A percentile compares a stretch with the other conserved stretches of the same genome.
phyloP scores from a whole-genome alignment of 2,888 invertebrate species.

The Polia nebulosa region DNA sequence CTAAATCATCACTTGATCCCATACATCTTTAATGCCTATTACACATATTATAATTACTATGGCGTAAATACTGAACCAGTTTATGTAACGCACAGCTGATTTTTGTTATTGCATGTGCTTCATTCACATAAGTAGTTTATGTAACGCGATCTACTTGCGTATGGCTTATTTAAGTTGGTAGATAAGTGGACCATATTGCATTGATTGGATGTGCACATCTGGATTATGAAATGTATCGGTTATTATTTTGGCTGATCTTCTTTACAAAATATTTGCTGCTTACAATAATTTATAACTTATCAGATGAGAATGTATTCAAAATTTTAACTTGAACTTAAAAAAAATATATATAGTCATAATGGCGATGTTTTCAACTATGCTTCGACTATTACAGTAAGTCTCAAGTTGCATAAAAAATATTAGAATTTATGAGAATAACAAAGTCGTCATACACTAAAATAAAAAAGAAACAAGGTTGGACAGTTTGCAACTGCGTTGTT shows the following conservation, averaged over 20 bases:
- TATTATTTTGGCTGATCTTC: neutral
- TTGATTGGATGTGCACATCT: conserved; percentile 7
- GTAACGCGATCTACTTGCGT: conserved; percentile 38
- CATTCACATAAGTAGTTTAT: conserved; percentile 26
- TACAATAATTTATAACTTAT: no score
- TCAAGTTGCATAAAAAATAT: neutral
- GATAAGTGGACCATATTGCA: conserved; percentile 20
- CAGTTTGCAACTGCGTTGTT: conserved; percentile 22
- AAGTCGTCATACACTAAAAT: conserved; percentile 26
- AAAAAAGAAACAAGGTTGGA: conserved; percentile 18
- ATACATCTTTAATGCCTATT: conserved; percentile 11
- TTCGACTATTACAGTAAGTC: neutral
- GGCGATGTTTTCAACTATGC: neutral
- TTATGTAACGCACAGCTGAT: conserved; percentile 40
- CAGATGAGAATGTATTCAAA: neutral
- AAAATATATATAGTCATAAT: no score
- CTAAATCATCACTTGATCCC: conserved; percentile 14
- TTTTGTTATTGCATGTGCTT: conserved; percentile 31
- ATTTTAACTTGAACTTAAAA: neutral
- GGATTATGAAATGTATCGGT: conserved; percentile 7
- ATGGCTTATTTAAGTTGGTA: conserved; percentile 27
- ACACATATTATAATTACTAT: conserved; percentile 22
- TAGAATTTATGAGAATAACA: conserved; percentile 8
- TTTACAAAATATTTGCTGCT: neutral
- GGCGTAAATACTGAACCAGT: conserved; percentile 31